Evolutionary conservation across 2,888 invertebrate genomes (phyloP), one percentile per base, ranked within the genome.

Genomic region (Mythimna lalbum): DNA sequence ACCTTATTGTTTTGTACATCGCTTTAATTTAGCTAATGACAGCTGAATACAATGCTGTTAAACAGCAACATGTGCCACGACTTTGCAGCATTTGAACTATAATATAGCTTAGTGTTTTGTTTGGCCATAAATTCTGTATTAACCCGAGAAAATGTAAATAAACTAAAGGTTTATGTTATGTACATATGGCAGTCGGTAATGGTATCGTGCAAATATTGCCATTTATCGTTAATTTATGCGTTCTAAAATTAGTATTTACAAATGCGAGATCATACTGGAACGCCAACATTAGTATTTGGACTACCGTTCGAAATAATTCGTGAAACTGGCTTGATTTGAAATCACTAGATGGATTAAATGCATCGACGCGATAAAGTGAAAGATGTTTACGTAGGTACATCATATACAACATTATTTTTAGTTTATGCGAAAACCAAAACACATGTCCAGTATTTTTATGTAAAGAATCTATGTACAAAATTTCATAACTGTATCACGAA

Each of bases 11-110:
- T 78, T 74, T 74, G 77, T 74, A 77, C 80, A 66, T 76, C 80
- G 70, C 62, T 62, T 76, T 75, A 79, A 86, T 83, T 76, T 78
- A 77, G 65, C 69, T 86, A 85, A 86, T 86, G 81, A 79, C 75
- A 76, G 74, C 71, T 70, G 74, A 75, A 64, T 56, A 55, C 52
- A 71, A 69, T 55, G 63, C 50, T 39, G 33, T 63, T 60, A 63
- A 31, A 69, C 65, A 69, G 61, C 61, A 23, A 73, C 60, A 66
- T 73, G 39, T 62, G 59, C 69, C 59, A 49, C 57, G 61, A 57
- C 55, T 70, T 55, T 31, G 62, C 53, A 55, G 33, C 21, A 52
- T 49, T 56, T 53, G 14, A 4, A 64, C 56, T 53, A 23, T 2
- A 57, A 52, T 56, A 50, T 49, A 27, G 47, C 21, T 33, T 60